Conservation (phyloP, 2,113 vertebrate genomes). For the Heloderma charlesbogerti region DNA sequence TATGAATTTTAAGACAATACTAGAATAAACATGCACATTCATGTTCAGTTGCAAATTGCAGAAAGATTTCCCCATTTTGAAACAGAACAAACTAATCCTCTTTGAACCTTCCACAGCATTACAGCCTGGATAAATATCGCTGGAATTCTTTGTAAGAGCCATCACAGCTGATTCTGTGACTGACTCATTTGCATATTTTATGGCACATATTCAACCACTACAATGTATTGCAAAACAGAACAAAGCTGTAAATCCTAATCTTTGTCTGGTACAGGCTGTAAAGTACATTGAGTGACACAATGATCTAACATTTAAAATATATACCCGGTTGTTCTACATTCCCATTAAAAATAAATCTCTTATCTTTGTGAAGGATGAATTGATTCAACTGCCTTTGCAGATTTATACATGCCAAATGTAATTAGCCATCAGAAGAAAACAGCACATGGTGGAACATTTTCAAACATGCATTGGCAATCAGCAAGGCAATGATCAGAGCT, state of each 20-base stretch:
- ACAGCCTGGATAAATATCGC: conserved; percentile 68
- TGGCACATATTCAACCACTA: conserved; percentile 72
- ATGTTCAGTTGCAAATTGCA: conserved; percentile 62
- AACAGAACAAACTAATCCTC: conserved; percentile 71
- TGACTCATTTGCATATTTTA: conserved; percentile 72
- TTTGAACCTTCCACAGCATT: conserved; percentile 67
- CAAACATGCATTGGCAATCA: conserved; percentile 9
- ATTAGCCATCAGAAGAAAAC: conserved; percentile 32
- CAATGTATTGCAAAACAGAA: conserved; percentile 74
- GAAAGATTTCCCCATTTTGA: conserved; percentile 66
- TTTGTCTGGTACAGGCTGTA: conserved; percentile 54
- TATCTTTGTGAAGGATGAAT: conserved; percentile 55
- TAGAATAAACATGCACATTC: conserved; percentile 61
- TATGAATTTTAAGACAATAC: conserved; percentile 48
- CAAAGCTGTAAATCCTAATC: conserved; percentile 71
- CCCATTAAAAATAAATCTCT: conserved; percentile 51
- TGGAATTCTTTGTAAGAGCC: conserved; percentile 73
- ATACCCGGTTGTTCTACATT: conserved; percentile 55
- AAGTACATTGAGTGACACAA: conserved; percentile 40
- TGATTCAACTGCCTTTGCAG: conserved; percentile 46
- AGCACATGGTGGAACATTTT: not conserved
- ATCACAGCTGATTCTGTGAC: conserved; percentile 77
- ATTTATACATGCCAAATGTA: conserved; percentile 42
- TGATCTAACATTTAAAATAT: conserved; percentile 54
- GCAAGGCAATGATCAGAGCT: not conserved